A percentile compares a stretch with the other conserved stretches of the same genome.
Conservation (phyloP, 2,888 invertebrate species). For the Mactromeris polynyma region DNA sequence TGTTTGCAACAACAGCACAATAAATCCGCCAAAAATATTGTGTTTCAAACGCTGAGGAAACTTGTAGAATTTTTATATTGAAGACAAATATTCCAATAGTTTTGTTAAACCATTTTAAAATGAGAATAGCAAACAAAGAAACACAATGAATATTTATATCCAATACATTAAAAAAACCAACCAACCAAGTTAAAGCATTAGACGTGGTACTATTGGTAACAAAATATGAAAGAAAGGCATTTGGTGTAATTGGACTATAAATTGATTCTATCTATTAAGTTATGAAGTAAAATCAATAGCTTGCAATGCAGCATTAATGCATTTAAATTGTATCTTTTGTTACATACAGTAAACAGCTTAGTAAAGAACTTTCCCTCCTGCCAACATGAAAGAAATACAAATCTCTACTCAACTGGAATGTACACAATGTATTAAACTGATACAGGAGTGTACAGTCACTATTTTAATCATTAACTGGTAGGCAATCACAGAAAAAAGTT, state of each 20-base stretch:
- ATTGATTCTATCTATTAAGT: background rate
- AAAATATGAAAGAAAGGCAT: background rate
- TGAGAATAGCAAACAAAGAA: background rate
- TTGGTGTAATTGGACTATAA: background rate
- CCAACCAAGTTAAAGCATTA: background rate
- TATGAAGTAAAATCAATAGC: background rate
- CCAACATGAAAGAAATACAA: background rate
- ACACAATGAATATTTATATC: background rate
- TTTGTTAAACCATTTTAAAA: too few species aligned
- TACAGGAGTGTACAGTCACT: background rate
- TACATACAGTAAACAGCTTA: background rate
- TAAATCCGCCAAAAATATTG: background rate
- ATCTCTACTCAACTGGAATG: background rate
- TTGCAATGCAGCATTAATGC: background rate
- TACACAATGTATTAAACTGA: too few species aligned
- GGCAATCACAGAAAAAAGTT: too few species aligned
- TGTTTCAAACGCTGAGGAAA: background rate
- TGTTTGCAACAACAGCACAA: background rate
- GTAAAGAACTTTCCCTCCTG: too few species aligned
- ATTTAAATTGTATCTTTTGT: background rate
- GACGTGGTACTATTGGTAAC: background rate
- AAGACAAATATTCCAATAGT: background rate
- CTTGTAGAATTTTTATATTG: background rate
- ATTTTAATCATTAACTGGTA: background rate
- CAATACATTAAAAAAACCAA: too few species aligned